Percentiles rank a stretch among this genome's conserved stretches.
phyloP scores from a whole-genome alignment of 2,888 invertebrate genomes.

The Drosophila mettleri region DNA sequence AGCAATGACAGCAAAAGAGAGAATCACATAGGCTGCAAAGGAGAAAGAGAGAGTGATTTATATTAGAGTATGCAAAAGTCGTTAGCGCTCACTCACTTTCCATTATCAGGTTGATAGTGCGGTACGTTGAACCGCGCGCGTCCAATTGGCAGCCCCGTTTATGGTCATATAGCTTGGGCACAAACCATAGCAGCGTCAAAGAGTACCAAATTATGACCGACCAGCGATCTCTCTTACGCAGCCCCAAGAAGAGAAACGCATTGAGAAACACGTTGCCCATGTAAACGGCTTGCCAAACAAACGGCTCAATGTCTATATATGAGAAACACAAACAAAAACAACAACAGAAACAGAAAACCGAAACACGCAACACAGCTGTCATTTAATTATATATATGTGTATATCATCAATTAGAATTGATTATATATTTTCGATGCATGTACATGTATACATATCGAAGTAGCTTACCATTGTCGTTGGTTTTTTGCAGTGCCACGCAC shows the following conservation, averaged over 20 bases:
- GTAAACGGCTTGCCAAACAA: constrained; percentile 52
- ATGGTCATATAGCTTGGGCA: constrained; percentile 48
- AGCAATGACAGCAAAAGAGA: constrained; percentile 39
- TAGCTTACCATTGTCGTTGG: constrained; percentile 32
- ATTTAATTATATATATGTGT: constrained; percentile 7
- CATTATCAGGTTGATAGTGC: constrained; percentile 37
- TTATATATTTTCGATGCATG: background rate
- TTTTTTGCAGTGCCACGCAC: constrained; percentile 44
- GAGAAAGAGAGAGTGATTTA: background rate
- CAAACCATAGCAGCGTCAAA: constrained; percentile 47
- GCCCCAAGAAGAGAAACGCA: constrained; percentile 49
- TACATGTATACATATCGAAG: background rate
- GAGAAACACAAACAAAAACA: constrained; percentile 7
- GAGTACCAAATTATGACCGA: constrained; percentile 44
- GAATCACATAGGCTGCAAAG: constrained; percentile 36
- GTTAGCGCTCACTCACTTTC: constrained; percentile 27
- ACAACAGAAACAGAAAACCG: constrained; percentile 5
- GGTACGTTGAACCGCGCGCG: constrained; percentile 43
- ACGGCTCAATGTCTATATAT: constrained; percentile 32
- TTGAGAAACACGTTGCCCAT: constrained; percentile 47
- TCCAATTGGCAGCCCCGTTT: constrained; percentile 33
- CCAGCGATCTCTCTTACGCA: constrained; percentile 56
- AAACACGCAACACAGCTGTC: constrained; percentile 30
- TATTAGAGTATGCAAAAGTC: background rate
- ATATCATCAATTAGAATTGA: constrained; percentile 13